These are phyloP conservation scores for Hydrochoerus hydrochaeris DNA, from an alignment of 2,113 vertebrate genomes.

Conservation along the genomic window DNA sequence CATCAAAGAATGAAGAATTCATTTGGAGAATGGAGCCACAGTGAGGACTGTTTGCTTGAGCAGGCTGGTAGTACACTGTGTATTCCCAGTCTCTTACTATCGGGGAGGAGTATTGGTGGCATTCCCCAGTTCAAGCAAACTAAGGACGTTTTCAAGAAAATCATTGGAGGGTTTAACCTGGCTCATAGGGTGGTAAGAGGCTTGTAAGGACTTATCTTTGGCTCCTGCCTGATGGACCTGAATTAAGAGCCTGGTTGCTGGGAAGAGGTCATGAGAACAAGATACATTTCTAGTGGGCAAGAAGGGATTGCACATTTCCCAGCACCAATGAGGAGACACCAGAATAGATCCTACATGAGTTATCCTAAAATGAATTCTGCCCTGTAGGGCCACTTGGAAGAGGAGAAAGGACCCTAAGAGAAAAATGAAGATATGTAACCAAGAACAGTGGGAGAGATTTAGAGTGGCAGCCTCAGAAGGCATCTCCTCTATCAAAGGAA, in stretches of 20 bases:
- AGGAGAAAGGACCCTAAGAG: not conserved
- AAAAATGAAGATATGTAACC: not conserved
- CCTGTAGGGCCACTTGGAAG: not conserved
- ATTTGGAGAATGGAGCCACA: not conserved
- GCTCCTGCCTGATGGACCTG: not conserved
- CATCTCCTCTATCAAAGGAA: not conserved
- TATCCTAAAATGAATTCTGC: not conserved
- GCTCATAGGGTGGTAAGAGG: not conserved
- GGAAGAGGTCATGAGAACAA: not conserved
- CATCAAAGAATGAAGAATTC: not conserved
- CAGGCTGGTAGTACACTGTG: not conserved
- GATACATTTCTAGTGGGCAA: not conserved
- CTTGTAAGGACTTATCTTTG: not conserved
- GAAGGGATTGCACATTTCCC: not conserved
- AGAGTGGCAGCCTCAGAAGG: not conserved
- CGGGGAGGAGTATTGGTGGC: not conserved
- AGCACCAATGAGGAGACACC: not conserved
- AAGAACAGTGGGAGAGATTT: not conserved
- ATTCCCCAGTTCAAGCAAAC: not conserved
- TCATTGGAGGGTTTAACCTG: not conserved
- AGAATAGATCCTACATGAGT: not conserved
- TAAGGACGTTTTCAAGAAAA: not conserved
- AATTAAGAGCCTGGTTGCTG: not conserved
- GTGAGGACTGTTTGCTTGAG: not conserved
- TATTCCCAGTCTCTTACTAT: not conserved